These are phyloP conservation scores for Lingula anatina DNA, from an alignment of 2,888 invertebrate genomes.

Conservation along the genomic window DNA sequence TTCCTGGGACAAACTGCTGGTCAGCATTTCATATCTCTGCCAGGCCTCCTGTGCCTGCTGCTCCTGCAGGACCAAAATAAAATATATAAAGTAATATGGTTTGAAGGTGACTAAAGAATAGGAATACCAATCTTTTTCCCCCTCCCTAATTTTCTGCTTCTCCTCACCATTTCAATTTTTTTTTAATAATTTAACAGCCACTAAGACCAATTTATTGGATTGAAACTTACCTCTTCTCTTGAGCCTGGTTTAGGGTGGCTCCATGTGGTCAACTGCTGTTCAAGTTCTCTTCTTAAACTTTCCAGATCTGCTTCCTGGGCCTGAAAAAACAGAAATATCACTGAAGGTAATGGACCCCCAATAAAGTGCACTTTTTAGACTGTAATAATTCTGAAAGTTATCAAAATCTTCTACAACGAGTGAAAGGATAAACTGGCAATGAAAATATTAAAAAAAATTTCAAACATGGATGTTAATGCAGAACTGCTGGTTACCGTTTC, in stretches of 20 bases:
- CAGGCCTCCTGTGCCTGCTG: constrained; percentile 35
- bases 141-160: too few relatives aligned
- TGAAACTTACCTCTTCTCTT: constrained; percentile 39
- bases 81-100: neutral
- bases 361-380: too few relatives aligned
- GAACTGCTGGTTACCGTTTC: too few relatives aligned
- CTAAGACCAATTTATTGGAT: too few relatives aligned
- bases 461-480: neutral
- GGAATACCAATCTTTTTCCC: too few relatives aligned
- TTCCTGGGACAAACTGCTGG: constrained; percentile 65
- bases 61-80: neutral
- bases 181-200: too few relatives aligned
- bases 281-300: constrained; percentile 54
- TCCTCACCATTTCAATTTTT: neutral
- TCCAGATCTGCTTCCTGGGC: constrained; percentile 51
- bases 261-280: constrained; percentile 57
- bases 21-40: constrained; percentile 49
- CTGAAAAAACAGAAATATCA: constrained; percentile 8
- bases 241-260: constrained; percentile 18
- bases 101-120: neutral
- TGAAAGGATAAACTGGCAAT: too few relatives aligned
- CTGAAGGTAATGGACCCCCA: neutral
- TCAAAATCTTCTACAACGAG: too few relatives aligned
- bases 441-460: neutral
- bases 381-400: too few relatives aligned